phyloP scores from a whole-genome alignment of 2,888 invertebrate genomes.

The Tetragonisca angustula region DNA sequence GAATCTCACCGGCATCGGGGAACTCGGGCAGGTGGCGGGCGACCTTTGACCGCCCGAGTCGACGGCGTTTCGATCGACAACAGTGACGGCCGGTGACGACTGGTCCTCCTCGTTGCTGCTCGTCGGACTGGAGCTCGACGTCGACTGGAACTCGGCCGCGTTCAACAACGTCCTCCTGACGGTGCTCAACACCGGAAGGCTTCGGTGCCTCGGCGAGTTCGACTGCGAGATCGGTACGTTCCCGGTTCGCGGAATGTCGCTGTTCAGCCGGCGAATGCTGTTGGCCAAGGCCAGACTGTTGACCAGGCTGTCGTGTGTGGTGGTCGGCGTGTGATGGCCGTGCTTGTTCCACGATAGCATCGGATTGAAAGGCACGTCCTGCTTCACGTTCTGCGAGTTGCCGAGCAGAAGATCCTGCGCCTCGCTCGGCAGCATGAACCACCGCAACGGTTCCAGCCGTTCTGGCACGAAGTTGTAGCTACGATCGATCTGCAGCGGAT shows the following conservation, averaged over 20 bases:
- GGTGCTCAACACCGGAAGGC: constrained; percentile 86
- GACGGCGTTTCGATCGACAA: constrained; percentile 22
- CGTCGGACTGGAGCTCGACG: constrained; percentile 27
- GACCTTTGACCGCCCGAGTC: constrained; percentile 67
- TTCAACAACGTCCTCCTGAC: constrained; percentile 45
- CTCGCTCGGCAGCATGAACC: constrained; percentile 96
- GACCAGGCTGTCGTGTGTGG: constrained; percentile 61
- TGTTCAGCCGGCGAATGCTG: constrained; percentile 80
- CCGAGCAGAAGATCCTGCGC: constrained; percentile 91
- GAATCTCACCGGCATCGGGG: constrained; percentile 87
- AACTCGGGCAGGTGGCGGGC: constrained; percentile 78
- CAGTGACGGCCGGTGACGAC: not conserved
- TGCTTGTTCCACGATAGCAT: constrained; percentile 56
- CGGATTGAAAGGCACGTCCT: constrained; percentile 91
- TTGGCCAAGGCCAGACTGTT: constrained; percentile 60
- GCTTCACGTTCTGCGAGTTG: constrained; percentile 91
- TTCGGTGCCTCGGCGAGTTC: constrained; percentile 88
- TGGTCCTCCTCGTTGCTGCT: constrained; percentile 60
- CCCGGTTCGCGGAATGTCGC: constrained; percentile 79
- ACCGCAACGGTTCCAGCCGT: constrained; percentile 89
- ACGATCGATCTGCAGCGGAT: constrained; percentile 89
- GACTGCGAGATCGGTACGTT: constrained; percentile 83
- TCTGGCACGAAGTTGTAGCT: constrained; percentile 88
- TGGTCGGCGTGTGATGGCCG: constrained; percentile 48
- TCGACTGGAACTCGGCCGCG: constrained; percentile 30